A percentile compares a stretch with the other conserved stretches of the same genome.
These are phyloP conservation scores for Coelinius sp. DNA, from an alignment of 2,888 invertebrate genomes.

Conservation along the genomic window DNA sequence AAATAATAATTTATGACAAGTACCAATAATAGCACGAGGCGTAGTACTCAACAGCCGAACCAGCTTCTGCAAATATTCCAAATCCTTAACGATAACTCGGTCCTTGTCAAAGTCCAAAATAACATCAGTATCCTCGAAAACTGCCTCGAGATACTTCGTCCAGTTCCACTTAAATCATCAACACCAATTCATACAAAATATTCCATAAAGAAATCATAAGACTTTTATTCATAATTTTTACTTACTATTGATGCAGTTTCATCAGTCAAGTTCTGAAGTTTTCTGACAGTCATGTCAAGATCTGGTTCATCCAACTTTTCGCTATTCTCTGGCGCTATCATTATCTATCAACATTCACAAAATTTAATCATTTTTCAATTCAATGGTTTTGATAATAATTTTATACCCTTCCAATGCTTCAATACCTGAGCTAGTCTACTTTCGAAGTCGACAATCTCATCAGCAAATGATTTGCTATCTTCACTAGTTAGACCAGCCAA, in stretches of 20 bases:
- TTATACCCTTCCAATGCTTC: background rate
- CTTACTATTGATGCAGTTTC: constrained; percentile 56
- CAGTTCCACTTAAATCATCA: constrained; percentile 77
- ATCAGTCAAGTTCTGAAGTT: constrained; percentile 70
- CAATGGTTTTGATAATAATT: too few species aligned
- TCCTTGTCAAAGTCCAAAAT: constrained; percentile 72
- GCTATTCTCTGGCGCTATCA: constrained; percentile 77
- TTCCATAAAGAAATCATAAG: background rate
- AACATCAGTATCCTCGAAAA: constrained; percentile 76
- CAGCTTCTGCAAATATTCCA: constrained; percentile 77
- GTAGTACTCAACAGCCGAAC: constrained; percentile 73
- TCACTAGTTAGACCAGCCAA: constrained; percentile 59
- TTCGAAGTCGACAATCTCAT: constrained; percentile 76
- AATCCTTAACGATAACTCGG: constrained; percentile 78
- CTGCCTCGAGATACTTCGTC: constrained; percentile 74
- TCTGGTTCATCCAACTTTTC: constrained; percentile 77
- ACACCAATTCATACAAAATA: background rate
- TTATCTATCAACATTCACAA: constrained; percentile 71
- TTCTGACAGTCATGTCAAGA: constrained; percentile 76
- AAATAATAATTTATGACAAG: background rate
- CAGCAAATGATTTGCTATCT: constrained; percentile 73
- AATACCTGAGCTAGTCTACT: constrained; percentile 76
- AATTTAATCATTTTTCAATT: too few species aligned
- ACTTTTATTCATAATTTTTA: constrained; percentile 51
- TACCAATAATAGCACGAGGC: constrained; percentile 74